Evolutionary conservation across 2,113 vertebrate genomes (phyloP).

Genomic region (Sterrhoptilus dennistouni): DNA sequence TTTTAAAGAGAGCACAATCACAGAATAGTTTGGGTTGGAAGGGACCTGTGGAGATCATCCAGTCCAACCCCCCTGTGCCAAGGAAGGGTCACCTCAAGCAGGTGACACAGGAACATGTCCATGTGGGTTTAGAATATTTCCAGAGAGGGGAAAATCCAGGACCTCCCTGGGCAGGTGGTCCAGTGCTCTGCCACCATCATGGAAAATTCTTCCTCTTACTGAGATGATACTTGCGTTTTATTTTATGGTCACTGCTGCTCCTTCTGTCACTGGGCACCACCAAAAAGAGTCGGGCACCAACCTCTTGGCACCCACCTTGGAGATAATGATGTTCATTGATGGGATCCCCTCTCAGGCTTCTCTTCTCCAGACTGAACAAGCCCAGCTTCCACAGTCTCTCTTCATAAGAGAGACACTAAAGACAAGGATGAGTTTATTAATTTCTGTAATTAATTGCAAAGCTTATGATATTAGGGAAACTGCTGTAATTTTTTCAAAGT

Average conservation of each 20-base stretch:
- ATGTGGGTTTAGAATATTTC: neutral
- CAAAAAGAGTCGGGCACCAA: neutral
- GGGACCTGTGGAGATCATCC: neutral
- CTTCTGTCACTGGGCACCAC: neutral
- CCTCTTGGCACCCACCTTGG: neutral
- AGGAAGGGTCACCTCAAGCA: neutral
- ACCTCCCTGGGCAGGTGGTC: neutral
- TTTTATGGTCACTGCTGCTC: neutral
- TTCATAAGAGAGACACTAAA: neutral
- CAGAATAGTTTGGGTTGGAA: rapidly evolving
- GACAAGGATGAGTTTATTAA: neutral
- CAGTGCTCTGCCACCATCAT: neutral
- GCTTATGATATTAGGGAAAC: neutral
- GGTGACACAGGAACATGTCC: rapidly evolving
- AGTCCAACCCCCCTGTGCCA: rapidly evolving
- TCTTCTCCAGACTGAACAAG: neutral
- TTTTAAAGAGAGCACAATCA: neutral
- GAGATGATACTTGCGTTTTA: neutral
- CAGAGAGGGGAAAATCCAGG: neutral
- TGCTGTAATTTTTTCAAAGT: neutral
- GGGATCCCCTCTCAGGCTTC: neutral
- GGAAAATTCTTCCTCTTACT: neutral
- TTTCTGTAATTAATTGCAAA: neutral
- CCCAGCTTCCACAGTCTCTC: neutral
- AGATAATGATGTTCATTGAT: neutral